Base-by-base conservation (phyloP, 2,797 vertebrate species). In the Mus spretus region DNA sequence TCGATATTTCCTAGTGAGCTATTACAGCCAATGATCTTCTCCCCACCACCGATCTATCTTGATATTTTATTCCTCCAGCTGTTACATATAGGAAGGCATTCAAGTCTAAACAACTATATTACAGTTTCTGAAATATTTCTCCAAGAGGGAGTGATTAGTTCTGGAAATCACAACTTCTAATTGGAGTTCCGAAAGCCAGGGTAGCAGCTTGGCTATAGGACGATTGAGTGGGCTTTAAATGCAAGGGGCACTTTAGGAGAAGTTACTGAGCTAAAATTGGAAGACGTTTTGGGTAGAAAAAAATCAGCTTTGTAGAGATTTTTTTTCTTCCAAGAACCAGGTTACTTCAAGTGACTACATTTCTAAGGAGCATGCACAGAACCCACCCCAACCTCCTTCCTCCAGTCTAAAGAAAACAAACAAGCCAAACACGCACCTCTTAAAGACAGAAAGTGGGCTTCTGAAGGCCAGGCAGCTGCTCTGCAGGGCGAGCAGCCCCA, bases 361-460 rank as follows among this genome's bases (percentile, higher is more conserved):
- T 72, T 72, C 31, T 47, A 79, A 92, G 44, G 37, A 75, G 91
- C 96, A 95, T 37, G 84, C 95, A 97, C 77, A 80, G 89, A 97
- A 92, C 9, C 87, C 20, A 24, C 17, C 57, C 89, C 2, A 50
- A 92, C 47, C 85, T 12, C 34, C 24, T 79, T 59, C 40, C 91
- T 82, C 79, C 74, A 26, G 57, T 10, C 53, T 19, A 1, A 37
- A 44, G 55, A 14, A 59, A 55, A 44, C 20, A 77, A 34, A 72
- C 28, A 59, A 65, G 6, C 34, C 14, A 15, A 14, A 7, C 97
- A 98, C 99, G 96, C 98, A 99, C 99, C 99, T 99, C 98, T 99
- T 99, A 75, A 99, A 98, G 96, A 98, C 98, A 72, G 98, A 95
- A 67, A 99, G 98, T 10, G 98, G 97, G 94, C 97, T 98, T 96